These are phyloP conservation scores for Plebejus melissa DNA, from an alignment of 2,888 invertebrate genomes.

Conservation along the genomic window DNA sequence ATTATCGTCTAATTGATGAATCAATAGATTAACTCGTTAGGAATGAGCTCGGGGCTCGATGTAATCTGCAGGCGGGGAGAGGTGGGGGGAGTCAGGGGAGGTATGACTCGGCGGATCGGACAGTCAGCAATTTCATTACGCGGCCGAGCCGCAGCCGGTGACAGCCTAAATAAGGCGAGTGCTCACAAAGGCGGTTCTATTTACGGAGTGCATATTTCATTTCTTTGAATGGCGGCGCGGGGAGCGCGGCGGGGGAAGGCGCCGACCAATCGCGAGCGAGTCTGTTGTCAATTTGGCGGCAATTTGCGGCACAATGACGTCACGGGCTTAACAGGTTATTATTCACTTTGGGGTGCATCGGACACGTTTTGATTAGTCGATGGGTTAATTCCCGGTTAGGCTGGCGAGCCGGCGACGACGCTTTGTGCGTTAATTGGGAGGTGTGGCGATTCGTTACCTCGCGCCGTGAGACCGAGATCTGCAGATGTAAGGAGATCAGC, in stretches of 20 bases:
- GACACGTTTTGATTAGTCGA: constrained; percentile 71
- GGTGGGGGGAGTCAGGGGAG: constrained; percentile 27
- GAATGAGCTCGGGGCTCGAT: constrained; percentile 31
- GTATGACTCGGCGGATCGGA: constrained; percentile 35
- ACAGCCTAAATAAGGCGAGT: constrained; percentile 57
- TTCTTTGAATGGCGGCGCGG: constrained; percentile 53
- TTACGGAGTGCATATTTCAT: constrained; percentile 72
- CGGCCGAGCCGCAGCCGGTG: constrained; percentile 42
- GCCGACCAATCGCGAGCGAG: constrained; percentile 72
- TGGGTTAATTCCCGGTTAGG: constrained; percentile 62
- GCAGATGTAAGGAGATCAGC: neutral
- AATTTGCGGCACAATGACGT: constrained; percentile 71
- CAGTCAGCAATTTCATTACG: constrained; percentile 46
- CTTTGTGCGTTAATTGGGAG: constrained; percentile 41
- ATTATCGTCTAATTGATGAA: constrained; percentile 26
- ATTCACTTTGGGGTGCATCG: constrained; percentile 69
- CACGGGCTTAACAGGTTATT: constrained; percentile 67
- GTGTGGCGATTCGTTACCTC: constrained; percentile 35
- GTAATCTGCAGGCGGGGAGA: constrained; percentile 35
- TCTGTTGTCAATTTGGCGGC: constrained; percentile 61
- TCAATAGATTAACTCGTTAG: constrained; percentile 35
- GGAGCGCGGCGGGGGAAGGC: constrained; percentile 58
- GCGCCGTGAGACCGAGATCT: constrained; percentile 12
- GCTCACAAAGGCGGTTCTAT: constrained; percentile 61
- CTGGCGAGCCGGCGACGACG: constrained; percentile 44